A percentile compares a stretch with the other conserved stretches of the same genome.
These are phyloP conservation scores for Macrophya alboannulata DNA, from an alignment of 2,888 invertebrate genomes.

Conservation along the genomic window DNA sequence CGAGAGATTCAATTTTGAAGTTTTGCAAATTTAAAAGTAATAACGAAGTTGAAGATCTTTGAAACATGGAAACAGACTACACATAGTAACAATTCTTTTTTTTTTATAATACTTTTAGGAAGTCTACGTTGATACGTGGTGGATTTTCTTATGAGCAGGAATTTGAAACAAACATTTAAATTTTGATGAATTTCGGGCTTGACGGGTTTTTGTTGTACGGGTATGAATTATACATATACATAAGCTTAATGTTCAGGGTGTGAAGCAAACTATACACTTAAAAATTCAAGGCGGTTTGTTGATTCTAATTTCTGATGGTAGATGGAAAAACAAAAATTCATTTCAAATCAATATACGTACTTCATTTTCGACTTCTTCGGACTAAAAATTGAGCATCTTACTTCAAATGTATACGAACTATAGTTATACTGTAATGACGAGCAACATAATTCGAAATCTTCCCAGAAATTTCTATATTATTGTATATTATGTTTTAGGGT, in stretches of 20 bases:
- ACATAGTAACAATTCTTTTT: background rate
- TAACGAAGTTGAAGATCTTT: background rate
- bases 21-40: background rate
- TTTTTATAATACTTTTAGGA: too few species aligned
- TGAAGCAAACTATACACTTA: background rate
- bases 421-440: background rate
- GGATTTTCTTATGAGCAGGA: background rate
- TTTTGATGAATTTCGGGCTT: background rate
- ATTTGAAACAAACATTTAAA: background rate
- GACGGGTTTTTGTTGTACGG: background rate
- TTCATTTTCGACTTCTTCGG: background rate
- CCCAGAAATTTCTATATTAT: background rate
- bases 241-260: background rate
- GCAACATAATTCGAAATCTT: background rate
- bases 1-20: background rate
- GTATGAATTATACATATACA: background rate
- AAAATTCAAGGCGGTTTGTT: background rate
- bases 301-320: background rate
- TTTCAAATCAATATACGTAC: background rate
- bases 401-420: background rate
- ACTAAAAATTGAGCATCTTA: background rate
- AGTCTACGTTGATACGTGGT: too few species aligned
- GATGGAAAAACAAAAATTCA: background rate
- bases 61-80: background rate
- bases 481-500: background rate